Evolutionary conservation across 2,888 invertebrate species (phyloP).

Genomic region (Athalia rosae): DNA sequence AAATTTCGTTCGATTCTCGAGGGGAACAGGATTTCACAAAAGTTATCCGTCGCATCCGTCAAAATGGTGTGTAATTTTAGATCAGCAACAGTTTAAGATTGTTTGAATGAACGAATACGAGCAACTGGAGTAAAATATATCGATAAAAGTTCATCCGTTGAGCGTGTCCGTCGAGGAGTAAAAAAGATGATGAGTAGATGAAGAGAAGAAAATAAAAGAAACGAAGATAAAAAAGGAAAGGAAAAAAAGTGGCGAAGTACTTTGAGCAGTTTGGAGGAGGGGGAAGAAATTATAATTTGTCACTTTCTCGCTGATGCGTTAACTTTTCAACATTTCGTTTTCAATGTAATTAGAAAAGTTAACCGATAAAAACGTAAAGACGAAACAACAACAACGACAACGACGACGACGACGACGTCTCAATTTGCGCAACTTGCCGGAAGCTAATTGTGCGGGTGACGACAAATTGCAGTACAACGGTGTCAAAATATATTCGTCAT

Average conservation of each 20-base stretch:
- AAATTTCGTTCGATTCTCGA: too few relatives aligned
- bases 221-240: neutral
- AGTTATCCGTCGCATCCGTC: too few relatives aligned
- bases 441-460: neutral
- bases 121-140: neutral
- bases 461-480: neutral
- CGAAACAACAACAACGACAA: neutral
- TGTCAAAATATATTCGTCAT: neutral
- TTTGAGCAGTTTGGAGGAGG: neutral
- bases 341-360: constrained; percentile 41
- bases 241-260: neutral
- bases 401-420: neutral
- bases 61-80: too few relatives aligned
- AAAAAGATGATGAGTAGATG: neutral
- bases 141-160: too few relatives aligned
- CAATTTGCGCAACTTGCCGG: neutral
- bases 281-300: neutral
- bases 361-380: constrained; percentile 40
- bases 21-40: too few relatives aligned
- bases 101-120: neutral
- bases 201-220: neutral
- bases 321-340: constrained; percentile 36
- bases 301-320: constrained; percentile 20
- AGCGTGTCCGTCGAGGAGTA: too few relatives aligned
- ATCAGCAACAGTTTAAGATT: too few relatives aligned